A percentile compares a stretch with the other conserved stretches of the same genome.
Conservation (phyloP, 2,888 invertebrate species). For the Perithous albicinctus region DNA sequence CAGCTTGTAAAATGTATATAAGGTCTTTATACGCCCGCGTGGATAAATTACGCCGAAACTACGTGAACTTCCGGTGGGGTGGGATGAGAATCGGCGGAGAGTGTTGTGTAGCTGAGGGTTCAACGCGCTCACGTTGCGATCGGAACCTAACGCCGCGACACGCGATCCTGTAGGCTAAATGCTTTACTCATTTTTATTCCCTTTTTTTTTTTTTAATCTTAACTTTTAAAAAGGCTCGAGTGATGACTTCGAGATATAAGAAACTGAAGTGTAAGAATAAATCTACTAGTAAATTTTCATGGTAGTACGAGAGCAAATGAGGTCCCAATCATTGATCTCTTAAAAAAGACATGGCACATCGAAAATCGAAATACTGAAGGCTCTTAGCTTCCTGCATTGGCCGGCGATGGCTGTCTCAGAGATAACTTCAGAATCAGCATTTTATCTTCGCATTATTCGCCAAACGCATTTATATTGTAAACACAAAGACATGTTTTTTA, state of each 20-base stretch:
- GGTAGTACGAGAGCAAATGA: not conserved
- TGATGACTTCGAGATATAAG: not conserved
- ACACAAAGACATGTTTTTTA: not conserved
- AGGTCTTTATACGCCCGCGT: constrained; percentile 63
- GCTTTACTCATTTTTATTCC: constrained; percentile 32
- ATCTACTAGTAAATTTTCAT: not conserved
- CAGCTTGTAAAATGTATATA: constrained; percentile 46
- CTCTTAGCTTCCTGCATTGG: too few relatives aligned
- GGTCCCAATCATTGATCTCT: not conserved
- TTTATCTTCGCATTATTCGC: not conserved
- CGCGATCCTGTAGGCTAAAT: constrained; percentile 37
- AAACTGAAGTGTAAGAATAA: not conserved
- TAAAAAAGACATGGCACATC: too few relatives aligned
- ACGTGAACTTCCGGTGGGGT: constrained; percentile 64
- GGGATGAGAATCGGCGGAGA: constrained; percentile 15
- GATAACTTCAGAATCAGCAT: too few relatives aligned
- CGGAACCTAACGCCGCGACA: constrained; percentile 52
- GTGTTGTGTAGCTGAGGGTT: constrained; percentile 45
- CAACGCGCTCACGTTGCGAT: constrained; percentile 57
- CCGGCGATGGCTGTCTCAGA: too few relatives aligned
- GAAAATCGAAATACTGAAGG: too few relatives aligned
- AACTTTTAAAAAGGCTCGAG: not conserved
- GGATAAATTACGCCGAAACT: constrained; percentile 65
- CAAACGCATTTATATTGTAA: not conserved
- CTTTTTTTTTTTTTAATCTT: too few relatives aligned